phyloP scores from a whole-genome alignment of 1,140 invertebrate genomes.

The Dendroctonus valens region DNA sequence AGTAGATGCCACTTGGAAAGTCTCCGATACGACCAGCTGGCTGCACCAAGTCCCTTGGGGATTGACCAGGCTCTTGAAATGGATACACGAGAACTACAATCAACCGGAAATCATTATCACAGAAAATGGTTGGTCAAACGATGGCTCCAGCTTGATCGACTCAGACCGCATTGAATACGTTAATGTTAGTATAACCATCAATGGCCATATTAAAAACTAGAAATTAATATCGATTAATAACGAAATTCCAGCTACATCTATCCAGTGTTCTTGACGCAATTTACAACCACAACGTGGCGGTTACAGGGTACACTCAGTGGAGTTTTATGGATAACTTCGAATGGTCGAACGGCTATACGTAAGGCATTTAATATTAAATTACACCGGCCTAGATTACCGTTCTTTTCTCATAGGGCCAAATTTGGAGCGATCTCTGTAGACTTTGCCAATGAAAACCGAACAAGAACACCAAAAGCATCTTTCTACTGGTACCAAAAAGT shows the following conservation, averaged over 20 bases:
- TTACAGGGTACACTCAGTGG: conserved; percentile 1
- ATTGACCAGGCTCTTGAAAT: conserved; percentile 58
- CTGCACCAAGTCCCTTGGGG: conserved; percentile 55
- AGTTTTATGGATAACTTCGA: conserved; percentile 7
- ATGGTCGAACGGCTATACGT: conserved; percentile 2
- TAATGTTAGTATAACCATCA: not conserved
- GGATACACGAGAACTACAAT: conserved; percentile 60
- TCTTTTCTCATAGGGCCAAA: not conserved
- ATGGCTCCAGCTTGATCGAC: conserved; percentile 19
- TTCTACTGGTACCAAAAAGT: too few relatives aligned
- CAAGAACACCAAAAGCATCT: conserved; percentile 5
- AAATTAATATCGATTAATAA: too few relatives aligned
- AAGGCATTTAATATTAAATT: too few relatives aligned
- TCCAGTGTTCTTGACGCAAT: not conserved
- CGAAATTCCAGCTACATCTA: not conserved
- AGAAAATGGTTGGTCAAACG: conserved; percentile 37
- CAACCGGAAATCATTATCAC: conserved; percentile 51
- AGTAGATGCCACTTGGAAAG: not conserved
- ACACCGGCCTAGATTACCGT: not conserved
- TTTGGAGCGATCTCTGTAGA: not conserved
- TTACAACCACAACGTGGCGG: not conserved
- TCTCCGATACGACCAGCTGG: not conserved
- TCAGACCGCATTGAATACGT: conserved; percentile 9
- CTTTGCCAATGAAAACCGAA: not conserved
- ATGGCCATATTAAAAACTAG: too few relatives aligned